Base-by-base conservation (phyloP, 2,113 vertebrate species). In the Cochlearius cochlearius region DNA sequence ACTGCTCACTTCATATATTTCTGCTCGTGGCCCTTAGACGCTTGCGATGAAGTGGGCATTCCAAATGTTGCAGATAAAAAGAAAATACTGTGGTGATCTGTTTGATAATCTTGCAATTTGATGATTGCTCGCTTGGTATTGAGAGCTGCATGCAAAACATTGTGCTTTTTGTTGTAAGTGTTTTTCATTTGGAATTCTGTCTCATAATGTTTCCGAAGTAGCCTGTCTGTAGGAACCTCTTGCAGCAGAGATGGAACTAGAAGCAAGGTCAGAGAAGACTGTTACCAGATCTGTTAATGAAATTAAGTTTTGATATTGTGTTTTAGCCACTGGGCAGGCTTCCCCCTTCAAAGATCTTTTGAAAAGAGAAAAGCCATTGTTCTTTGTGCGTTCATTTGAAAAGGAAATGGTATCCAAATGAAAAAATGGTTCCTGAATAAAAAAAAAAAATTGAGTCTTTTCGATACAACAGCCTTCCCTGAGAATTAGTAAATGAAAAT, bases 281-380 rank as follows among this genome's bases (percentile, higher is more conserved):
- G 26, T 77, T 90, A 75, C 38, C n/a, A 94, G 79, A 95, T 88
- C 95, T 94, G 88, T 83, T 97, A 96, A 93, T 85, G 72, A 71
- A 85, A 90, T 95, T 86, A 92, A 94, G 59, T 93, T 89, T 88
- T 90, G 94, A 93, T 96, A 78, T 32, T 93, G 84, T 90, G 89
- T 59, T 97, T 92, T 68, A 92, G 77, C 81, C 68, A 88, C 84
- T 94, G 90, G 87, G 92, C 91, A 91, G 68, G 68, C 90, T 88
- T 85, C 80, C 73, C 69, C 72, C 66, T 93, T 95, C 85, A 95
- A 84, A 95, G 93, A 86, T 92, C n/a, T 93, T 97, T 94, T 90
- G 56, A 93, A 90, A 94, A 94, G 91, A 97, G 94, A 96, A 96
- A 97, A 96, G 84, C 96, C 95, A 96, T 97, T 96, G 94, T 92